A percentile compares a stretch with the other conserved stretches of the same genome.
Conservation (phyloP, 2,797 vertebrate species). For the Tangara arthus region DNA sequence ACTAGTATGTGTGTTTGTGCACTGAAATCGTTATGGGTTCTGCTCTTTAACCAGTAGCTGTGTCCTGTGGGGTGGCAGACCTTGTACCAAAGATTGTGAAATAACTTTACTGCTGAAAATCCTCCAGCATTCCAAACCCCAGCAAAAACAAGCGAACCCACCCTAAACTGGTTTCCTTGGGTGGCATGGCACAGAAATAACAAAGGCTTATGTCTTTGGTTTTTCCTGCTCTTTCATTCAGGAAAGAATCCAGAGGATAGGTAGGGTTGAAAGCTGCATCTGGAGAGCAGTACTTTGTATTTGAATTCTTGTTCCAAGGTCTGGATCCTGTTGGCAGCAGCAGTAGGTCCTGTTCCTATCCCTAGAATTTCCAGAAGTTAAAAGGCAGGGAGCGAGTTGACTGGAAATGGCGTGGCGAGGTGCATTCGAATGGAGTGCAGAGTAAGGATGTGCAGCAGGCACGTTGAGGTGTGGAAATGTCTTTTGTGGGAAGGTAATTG, state of each 20-base stretch:
- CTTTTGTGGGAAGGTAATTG: constrained; percentile 59
- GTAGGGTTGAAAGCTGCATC: neutral
- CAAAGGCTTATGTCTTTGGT: rapidly evolving
- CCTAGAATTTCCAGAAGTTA: constrained; percentile 26
- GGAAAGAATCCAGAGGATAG: neutral
- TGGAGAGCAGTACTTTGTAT: neutral
- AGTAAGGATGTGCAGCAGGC: constrained; percentile 37
- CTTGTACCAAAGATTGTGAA: neutral
- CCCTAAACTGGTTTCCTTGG: neutral
- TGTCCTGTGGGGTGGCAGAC: neutral
- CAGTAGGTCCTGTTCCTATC: neutral
- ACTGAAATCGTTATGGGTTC: neutral
- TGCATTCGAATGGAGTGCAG: neutral
- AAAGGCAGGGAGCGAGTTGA: constrained; percentile 6
- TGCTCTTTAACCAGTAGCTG: neutral
- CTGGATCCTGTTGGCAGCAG: neutral
- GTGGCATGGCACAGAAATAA: rapidly evolving
- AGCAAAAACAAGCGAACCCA: neutral
- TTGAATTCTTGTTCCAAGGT: neutral
- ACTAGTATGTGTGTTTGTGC: neutral
- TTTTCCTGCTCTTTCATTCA: neutral
- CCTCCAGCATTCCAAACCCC: neutral
- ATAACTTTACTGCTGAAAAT: neutral
- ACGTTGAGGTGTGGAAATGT: neutral
- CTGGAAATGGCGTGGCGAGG: neutral